Base-by-base conservation (phyloP, 1,140 invertebrate genomes). In the Drosophila sp. region DNA sequence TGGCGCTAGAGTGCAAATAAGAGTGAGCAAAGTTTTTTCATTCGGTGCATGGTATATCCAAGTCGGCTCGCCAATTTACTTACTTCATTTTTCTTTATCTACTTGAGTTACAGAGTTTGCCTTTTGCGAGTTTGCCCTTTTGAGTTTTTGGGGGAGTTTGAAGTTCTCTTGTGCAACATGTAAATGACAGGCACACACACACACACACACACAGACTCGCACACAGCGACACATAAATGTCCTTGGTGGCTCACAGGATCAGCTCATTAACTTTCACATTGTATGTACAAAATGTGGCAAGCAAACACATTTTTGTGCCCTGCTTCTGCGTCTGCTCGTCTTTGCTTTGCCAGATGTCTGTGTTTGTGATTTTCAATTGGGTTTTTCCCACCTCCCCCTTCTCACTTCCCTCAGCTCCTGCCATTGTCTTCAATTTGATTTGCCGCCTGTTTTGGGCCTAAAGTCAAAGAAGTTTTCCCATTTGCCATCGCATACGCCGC, bases 391-490 rank as follows among this genome's bases (percentile, higher is more conserved):
- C 58, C 60, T 76, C 57, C 40, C 63, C 25, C 23, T 47, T 2
- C 17, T 25, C 44, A 47, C 23, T 25, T 47, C 7, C 17, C 17
- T 17, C 44, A 6, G 61, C 33, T 63, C 65, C 79, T 81, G 82
- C 67, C 80, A 67, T 67, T 77, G 70, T 32, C 74, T 77, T 77
- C 66, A 70, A 77, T 76, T 87, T 85, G 80, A 83, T 83, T 78
- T 83, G 80, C 65, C 72, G 71, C 63, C 68, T 79, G 60, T 80
- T 79, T 72, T 69, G 79, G 70, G 44, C 44, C 66, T 60, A 66
- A 82, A 86, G 79, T 87, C 79, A 83, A 77, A 75, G 68, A 86
- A 87, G 62, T 85, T 85, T 85, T 79, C 79, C 47, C 78, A 69
- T 67, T 58, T 58, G 64, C 73, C 60, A 55, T 67, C 57, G 67